A percentile compares a stretch with the other conserved stretches of the same genome.
Conservation (phyloP, 92 coral and sea anemone species). For the Umimayanthus chanpuru region DNA sequence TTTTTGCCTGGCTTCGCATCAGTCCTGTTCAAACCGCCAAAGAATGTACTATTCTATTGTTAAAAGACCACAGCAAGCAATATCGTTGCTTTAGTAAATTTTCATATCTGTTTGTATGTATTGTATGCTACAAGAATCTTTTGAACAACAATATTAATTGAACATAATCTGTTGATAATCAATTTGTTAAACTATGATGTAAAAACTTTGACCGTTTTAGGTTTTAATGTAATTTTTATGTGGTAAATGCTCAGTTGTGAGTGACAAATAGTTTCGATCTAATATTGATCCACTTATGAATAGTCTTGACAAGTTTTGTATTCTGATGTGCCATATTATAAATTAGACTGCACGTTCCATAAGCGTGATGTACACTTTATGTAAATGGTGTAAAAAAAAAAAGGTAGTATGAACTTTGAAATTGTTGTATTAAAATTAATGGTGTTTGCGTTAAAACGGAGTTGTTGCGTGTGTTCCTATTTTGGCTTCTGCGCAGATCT, state of each 20-base stretch:
- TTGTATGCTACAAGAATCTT: slow-evolving; percentile 37
- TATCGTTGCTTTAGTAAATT: slow-evolving; percentile 13
- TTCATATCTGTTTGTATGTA: slow-evolving; percentile 42
- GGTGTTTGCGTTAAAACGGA: slow-evolving; percentile 63
- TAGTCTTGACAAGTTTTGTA: slow-evolving; percentile 48
- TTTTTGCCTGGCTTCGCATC: neutral
- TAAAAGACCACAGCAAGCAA: neutral
- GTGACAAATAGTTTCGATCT: slow-evolving; percentile 40
- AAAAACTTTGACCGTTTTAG: slow-evolving; percentile 62
- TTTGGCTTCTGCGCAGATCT: too few relatives aligned
- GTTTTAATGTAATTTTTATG: slow-evolving; percentile 66
- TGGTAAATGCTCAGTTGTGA: slow-evolving; percentile 42
- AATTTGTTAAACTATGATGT: slow-evolving; percentile 35
- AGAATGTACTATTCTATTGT: neutral
- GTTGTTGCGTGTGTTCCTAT: too few relatives aligned
- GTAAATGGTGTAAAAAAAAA: slow-evolving; percentile 78
- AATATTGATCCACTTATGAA: slow-evolving; percentile 45
- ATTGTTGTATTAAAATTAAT: slow-evolving; percentile 85
- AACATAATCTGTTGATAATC: slow-evolving; percentile 52
- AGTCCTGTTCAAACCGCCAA: slow-evolving; percentile 21
- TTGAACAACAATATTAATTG: slow-evolving; percentile 42
- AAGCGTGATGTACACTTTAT: slow-evolving; percentile 71
- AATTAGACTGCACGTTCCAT: slow-evolving; percentile 56
- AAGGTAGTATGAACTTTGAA: slow-evolving; percentile 70
- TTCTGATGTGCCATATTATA: slow-evolving; percentile 57